phyloP scores from a whole-genome alignment of 1,140 invertebrate species.

The Mercenaria mercenaria region DNA sequence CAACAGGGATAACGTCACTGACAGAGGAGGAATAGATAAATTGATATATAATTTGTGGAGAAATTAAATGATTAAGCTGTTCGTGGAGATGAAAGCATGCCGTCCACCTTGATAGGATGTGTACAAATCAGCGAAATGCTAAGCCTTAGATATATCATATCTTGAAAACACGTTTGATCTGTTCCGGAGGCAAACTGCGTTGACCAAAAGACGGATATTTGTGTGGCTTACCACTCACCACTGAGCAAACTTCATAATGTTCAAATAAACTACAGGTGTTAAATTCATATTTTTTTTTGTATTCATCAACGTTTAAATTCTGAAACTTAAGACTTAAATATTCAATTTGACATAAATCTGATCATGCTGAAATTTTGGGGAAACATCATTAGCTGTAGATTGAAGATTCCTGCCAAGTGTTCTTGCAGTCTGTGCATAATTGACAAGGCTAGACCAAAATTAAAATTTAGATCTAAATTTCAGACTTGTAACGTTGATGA shows the following conservation, averaged over 20 bases:
- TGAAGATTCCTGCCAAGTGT: too few species aligned
- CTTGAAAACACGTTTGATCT: conserved; percentile 36
- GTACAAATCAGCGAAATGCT: conserved; percentile 5
- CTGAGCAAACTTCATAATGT: conserved; percentile 6
- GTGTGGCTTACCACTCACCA: not conserved
- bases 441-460: too few species aligned
- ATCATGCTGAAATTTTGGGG: too few species aligned
- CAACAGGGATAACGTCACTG: conserved; percentile 51
- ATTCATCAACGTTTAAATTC: too few species aligned
- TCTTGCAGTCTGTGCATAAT: too few species aligned
- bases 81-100: conserved; percentile 38
- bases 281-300: not conserved
- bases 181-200: not conserved
- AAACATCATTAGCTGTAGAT: too few species aligned
- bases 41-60: conserved; percentile 29
- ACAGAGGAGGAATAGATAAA: conserved; percentile 29
- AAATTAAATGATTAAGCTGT: conserved; percentile 42
- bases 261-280: conserved; percentile 25
- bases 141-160: conserved; percentile 1
- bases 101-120: not conserved
- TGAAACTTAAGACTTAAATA: too few species aligned
- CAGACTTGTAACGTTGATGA: too few species aligned
- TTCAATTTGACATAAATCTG: too few species aligned
- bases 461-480: too few species aligned
- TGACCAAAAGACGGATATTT: conserved; percentile 12